A percentile compares a stretch with the other conserved stretches of the same genome.
Conservation (phyloP, 2,113 vertebrate genomes). For the Fregetta grallaria region DNA sequence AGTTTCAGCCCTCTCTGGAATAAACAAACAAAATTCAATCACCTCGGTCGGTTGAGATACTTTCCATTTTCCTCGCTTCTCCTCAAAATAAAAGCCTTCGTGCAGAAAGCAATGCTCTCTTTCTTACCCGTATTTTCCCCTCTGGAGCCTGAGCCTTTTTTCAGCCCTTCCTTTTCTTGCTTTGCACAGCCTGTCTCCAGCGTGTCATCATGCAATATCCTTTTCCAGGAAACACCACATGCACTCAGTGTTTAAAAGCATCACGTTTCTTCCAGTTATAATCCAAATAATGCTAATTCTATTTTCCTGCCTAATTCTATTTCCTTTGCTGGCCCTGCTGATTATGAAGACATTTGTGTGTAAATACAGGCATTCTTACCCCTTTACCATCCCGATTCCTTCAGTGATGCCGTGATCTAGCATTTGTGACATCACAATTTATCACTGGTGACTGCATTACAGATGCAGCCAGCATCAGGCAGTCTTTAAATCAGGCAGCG, state of each 20-base stretch:
- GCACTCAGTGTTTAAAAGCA: neutral
- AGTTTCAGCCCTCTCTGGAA: neutral
- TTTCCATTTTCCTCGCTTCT: constrained; percentile 28
- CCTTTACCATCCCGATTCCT: neutral
- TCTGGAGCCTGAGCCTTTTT: neutral
- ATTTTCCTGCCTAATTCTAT: constrained; percentile 11
- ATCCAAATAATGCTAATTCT: neutral
- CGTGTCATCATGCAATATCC: neutral
- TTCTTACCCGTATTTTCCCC: neutral
- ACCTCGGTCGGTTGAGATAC: neutral
- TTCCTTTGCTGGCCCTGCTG: neutral
- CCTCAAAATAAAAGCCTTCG: neutral
- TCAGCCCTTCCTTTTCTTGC: neutral
- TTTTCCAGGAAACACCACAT: neutral
- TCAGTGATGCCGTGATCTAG: neutral
- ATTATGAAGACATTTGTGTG: constrained; percentile 6
- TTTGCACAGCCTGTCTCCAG: neutral
- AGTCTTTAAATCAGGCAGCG: neutral
- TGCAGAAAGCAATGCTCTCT: neutral
- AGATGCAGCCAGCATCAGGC: neutral
- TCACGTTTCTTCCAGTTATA: neutral
- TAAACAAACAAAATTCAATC: neutral
- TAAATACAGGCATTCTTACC: neutral
- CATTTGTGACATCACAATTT: neutral
- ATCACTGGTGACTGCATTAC: neutral